Conservation (phyloP, 2,888 invertebrate genomes). For the Cerceris rybyensis region DNA sequence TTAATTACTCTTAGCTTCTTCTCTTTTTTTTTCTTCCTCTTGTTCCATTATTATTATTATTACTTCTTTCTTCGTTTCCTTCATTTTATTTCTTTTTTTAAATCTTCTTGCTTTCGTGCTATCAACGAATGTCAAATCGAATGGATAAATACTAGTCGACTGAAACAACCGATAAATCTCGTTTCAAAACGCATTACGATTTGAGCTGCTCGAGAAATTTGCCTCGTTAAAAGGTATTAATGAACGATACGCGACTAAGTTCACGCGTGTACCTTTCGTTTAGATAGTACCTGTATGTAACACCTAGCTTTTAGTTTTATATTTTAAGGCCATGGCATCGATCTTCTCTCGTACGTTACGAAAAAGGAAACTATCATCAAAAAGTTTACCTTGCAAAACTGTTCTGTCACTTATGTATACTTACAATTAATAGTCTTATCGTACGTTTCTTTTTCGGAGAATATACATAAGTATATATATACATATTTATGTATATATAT, state of each 20-base stretch:
- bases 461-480: not conserved
- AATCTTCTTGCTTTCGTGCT: not conserved
- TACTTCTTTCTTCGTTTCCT: too few relatives aligned
- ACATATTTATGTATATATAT: constrained; percentile 25
- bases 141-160: not conserved
- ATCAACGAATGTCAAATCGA: not conserved
- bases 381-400: constrained; percentile 28
- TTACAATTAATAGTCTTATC: constrained; percentile 27
- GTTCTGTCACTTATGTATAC: constrained; percentile 14
- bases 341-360: constrained; percentile 24
- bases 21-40: too few relatives aligned
- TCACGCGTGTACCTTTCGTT: constrained; percentile 8
- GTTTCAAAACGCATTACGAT: constrained; percentile 18
- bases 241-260: constrained; percentile 15
- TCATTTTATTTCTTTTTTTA: not conserved
- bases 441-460: not conserved
- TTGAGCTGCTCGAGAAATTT: constrained; percentile 32
- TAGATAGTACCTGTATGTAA: constrained; percentile 32
- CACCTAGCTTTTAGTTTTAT: constrained; percentile 41
- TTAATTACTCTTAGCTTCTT: constrained; percentile 6
- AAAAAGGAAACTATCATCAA: constrained; percentile 26
- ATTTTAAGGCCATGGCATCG: constrained; percentile 57
- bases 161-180: not conserved
- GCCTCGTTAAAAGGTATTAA: not conserved
- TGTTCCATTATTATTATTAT: too few relatives aligned